phyloP scores from a whole-genome alignment of 2,888 invertebrate species.

The Amphipoea oculea region DNA sequence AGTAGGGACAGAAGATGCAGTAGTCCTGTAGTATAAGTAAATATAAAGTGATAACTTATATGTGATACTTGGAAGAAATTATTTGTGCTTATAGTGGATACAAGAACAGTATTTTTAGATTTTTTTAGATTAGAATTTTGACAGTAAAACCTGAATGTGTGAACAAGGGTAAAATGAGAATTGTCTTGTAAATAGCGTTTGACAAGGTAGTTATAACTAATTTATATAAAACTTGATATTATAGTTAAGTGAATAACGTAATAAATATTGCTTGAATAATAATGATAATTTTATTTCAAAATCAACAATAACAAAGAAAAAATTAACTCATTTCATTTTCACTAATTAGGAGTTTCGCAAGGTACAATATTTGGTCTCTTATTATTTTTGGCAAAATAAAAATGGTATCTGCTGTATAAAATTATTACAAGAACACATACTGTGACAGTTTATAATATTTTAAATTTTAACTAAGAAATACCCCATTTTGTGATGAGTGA shows the following conservation, averaged over 20 bases:
- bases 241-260: slow-evolving; percentile 30
- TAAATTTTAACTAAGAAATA: no score
- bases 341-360: neutral
- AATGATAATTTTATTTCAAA: slow-evolving; percentile 28
- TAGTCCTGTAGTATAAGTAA: slow-evolving; percentile 68
- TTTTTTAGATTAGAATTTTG: slow-evolving; percentile 25
- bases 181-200: slow-evolving; percentile 48
- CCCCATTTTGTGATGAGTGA: no score
- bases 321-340: neutral
- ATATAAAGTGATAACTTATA: slow-evolving; percentile 5
- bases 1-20: slow-evolving; percentile 74
- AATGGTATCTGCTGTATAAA: neutral
- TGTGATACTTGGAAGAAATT: slow-evolving; percentile 36
- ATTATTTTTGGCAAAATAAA: neutral
- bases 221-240: slow-evolving; percentile 49
- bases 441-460: neutral
- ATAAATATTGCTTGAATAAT: slow-evolving; percentile 34
- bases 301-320: neutral
- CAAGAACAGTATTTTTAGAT: slow-evolving; percentile 42
- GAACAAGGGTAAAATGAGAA: slow-evolving; percentile 14
- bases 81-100: slow-evolving; percentile 8
- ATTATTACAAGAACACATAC: neutral
- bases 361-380: neutral
- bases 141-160: slow-evolving; percentile 2
- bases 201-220: slow-evolving; percentile 47